Conservation (phyloP, 2,888 invertebrate species). For the Hedya salicella region DNA sequence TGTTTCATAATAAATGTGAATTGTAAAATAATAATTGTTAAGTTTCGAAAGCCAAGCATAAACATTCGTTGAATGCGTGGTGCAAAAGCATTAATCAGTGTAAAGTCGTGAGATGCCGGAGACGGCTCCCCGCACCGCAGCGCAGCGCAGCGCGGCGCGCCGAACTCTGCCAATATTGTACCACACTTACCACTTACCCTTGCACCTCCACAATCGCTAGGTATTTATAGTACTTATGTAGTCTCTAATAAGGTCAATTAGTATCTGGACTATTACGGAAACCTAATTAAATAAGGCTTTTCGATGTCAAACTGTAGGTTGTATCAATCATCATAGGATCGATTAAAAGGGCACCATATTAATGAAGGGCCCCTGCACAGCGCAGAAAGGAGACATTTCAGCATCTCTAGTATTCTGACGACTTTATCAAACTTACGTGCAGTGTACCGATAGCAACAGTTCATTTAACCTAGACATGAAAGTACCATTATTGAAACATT, state of each 20-base stretch:
- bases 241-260: conserved; percentile 41
- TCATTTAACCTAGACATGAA: conserved; percentile 4
- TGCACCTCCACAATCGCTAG: conserved; percentile 23
- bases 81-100: conserved; percentile 6
- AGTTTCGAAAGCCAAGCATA: conserved; percentile 16
- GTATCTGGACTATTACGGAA: conserved; percentile 30
- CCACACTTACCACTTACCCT: conserved; percentile 4
- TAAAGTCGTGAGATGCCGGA: conserved; percentile 17
- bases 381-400: conserved; percentile 12
- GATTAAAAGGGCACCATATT: conserved; percentile 1
- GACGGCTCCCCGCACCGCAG: not conserved
- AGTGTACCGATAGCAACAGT: conserved; percentile 25
- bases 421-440: not conserved
- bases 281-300: conserved; percentile 30
- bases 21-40: conserved; percentile 30
- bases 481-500: not conserved
- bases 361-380: conserved; percentile 17
- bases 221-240: conserved; percentile 31
- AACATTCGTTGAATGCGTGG: conserved; percentile 16
- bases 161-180: not conserved
- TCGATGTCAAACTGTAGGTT: conserved; percentile 31
- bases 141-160: too few species aligned
- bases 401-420: conserved; percentile 21
- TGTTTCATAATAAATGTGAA: conserved; percentile 39
- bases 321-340: conserved; percentile 25